These are phyloP conservation scores for Melanotaenia nigrans DNA, from an alignment of 2,797 vertebrate species.

Conservation along the genomic window DNA sequence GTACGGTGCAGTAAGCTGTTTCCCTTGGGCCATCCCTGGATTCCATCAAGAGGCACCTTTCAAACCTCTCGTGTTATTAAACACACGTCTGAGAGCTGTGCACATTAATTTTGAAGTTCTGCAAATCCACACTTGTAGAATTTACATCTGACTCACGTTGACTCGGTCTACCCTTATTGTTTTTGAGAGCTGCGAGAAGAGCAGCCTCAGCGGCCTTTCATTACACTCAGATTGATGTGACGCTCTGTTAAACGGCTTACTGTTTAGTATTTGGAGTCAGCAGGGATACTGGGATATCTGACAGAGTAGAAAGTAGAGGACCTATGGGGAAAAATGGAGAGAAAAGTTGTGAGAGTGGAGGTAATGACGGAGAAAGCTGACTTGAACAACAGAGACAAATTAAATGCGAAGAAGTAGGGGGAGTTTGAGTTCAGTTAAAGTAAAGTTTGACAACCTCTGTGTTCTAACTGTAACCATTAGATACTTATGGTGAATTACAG, in stretches of 20 bases:
- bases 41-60: slow-evolving; percentile 13
- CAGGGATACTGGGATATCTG: slow-evolving; percentile 39
- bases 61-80: slow-evolving; percentile 19
- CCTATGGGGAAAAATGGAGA: neutral
- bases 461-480: slow-evolving; percentile 37
- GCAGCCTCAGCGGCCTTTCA: slow-evolving; percentile 29
- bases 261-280: slow-evolving; percentile 32
- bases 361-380: slow-evolving; percentile 18
- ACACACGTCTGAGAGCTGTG: slow-evolving; percentile 9
- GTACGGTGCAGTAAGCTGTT: slow-evolving; percentile 29
- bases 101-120: slow-evolving; percentile 35
- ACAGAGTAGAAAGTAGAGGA: slow-evolving; percentile 17
- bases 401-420: slow-evolving; percentile 5
- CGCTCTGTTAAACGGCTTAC: slow-evolving; percentile 25
- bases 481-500: slow-evolving; percentile 23
- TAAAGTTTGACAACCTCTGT: slow-evolving; percentile 13
- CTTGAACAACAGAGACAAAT: slow-evolving; percentile 1
- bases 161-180: slow-evolving; percentile 18
- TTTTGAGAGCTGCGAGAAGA: slow-evolving; percentile 17
- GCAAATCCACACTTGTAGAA: slow-evolving; percentile 24
- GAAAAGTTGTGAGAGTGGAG: slow-evolving; percentile 2
- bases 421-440: slow-evolving; percentile 12
- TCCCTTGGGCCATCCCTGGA: slow-evolving; percentile 6
- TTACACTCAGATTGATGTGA: slow-evolving; percentile 49
- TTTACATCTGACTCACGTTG: slow-evolving; percentile 16